Conservation (phyloP, 2,113 vertebrate species). For the Ornithorhynchus anatinus region DNA sequence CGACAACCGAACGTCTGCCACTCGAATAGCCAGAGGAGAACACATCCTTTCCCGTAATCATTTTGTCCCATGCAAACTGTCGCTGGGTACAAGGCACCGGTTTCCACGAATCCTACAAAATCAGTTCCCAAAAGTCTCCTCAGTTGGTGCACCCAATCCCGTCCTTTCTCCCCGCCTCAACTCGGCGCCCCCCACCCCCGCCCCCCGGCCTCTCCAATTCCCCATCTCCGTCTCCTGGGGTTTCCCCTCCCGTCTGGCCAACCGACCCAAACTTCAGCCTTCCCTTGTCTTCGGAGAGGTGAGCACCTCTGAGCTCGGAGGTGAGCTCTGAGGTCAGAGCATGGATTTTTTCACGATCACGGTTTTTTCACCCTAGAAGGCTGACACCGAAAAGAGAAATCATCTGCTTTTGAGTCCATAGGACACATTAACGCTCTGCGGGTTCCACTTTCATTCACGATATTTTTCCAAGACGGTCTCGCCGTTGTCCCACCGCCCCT, state of each 20-base stretch:
- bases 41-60: constrained; percentile 14
- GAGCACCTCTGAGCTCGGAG: too few relatives aligned
- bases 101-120: constrained; percentile 60
- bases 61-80: constrained; percentile 56
- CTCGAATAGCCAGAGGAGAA: constrained; percentile 21
- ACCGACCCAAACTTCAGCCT: constrained; percentile 12
- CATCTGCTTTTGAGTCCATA: constrained; percentile 58
- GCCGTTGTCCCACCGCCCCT: constrained; percentile 4
- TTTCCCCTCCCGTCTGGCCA: not conserved
- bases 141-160: constrained; percentile 39
- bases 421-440: constrained; percentile 59
- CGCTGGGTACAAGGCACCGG: constrained; percentile 71
- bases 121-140: constrained; percentile 55
- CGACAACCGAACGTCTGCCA: constrained; percentile 41
- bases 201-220: not conserved
- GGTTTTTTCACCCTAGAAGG: constrained; percentile 38
- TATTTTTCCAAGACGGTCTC: constrained; percentile 29
- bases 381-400: constrained; percentile 47
- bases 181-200: not conserved
- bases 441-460: constrained; percentile 40
- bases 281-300: constrained; percentile 25
- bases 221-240: constrained; percentile 32
- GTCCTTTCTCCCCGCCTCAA: not conserved
- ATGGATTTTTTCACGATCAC: constrained; percentile 48
- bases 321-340: too few relatives aligned